These are phyloP conservation scores for Alaudala cheleensis DNA, from an alignment of 2,113 vertebrate genomes.

Conservation along the genomic window DNA sequence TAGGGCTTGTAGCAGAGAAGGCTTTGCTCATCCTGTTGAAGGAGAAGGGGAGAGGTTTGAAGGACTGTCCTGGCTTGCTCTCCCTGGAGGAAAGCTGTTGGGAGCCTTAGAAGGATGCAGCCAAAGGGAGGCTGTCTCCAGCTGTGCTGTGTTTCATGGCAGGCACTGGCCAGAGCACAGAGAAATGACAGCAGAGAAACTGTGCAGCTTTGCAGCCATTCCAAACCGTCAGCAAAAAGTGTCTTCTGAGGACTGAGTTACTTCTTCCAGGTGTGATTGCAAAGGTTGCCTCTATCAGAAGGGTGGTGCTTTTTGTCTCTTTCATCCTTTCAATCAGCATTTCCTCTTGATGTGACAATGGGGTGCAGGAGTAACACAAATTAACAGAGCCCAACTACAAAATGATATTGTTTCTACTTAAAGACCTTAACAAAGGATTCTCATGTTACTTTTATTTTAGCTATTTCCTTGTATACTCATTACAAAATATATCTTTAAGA, in stretches of 20 bases:
- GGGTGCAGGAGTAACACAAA: neutral
- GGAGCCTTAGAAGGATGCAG: neutral
- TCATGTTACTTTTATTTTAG: neutral
- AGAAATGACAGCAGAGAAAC: neutral
- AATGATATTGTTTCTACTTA: neutral
- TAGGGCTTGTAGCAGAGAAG: rapidly evolving
- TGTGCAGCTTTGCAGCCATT: neutral
- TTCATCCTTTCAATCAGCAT: neutral
- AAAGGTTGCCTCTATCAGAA: neutral
- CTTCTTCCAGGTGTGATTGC: neutral
- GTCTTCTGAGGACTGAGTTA: neutral
- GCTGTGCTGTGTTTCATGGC: neutral
- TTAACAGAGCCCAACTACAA: neutral
- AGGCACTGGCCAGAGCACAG: neutral
- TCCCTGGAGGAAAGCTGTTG: neutral
- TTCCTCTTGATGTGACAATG: neutral
- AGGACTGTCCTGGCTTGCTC: neutral
- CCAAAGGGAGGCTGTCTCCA: neutral
- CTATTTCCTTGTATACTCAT: neutral
- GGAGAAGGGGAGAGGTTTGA: neutral
- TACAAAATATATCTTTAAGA: neutral
- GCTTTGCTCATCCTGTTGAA: neutral
- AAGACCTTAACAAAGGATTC: neutral
- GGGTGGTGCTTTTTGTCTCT: neutral
- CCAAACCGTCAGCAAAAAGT: neutral